Base-by-base conservation (phyloP, 2,113 vertebrate species). In the Microcebus murinus region DNA sequence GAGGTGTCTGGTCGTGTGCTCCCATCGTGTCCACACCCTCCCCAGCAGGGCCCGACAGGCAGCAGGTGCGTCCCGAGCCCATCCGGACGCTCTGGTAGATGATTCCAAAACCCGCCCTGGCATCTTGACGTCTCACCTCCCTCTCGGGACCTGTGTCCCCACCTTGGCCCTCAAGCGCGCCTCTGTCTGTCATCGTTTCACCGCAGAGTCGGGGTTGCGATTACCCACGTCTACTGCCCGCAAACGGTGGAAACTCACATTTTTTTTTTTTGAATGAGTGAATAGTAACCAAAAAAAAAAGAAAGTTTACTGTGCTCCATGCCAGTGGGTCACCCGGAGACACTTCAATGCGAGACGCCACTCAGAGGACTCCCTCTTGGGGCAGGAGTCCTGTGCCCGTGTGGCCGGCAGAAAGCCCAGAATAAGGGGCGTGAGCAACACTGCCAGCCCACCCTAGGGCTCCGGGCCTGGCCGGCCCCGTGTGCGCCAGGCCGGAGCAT, bases 291-390 rank as follows among this genome's bases (percentile, higher is more conserved):
- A n/a, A 25, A 27, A 45, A 34, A 31, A 18, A 8, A 1, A 59
- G 18, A 34, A 45, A 25, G 79, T 4, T 25, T 5, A 1, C 15
- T 4, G 0, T 42, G 21, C 42, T 48, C 7, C 6, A 17, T 0
- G 2, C 76, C 2, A 23, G 63, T 1, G 10, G 15, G 1, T 3
- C 15, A 39, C 15, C n/a, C 10, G 7, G 45, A 87, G 48, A 61
- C 4, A 8, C 1, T 9, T 1, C 36, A 14, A 34, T 18, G 21
- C 23, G 31, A 61, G 2, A 10, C 4, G 0, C 10, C 34, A 15
- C 45, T 21, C 2, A 23, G 29, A 55, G 42, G 25, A 25, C 73
- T 27, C 8, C 14, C 12, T 5, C 42, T 71, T 27, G 61, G 25
- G 23, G 10, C 25, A 29, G 25, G 61, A 63, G 61, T 12, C 27